Evolutionary conservation across 1,140 invertebrate genomes (phyloP).

Genomic region (Lordiphosa collinella): DNA sequence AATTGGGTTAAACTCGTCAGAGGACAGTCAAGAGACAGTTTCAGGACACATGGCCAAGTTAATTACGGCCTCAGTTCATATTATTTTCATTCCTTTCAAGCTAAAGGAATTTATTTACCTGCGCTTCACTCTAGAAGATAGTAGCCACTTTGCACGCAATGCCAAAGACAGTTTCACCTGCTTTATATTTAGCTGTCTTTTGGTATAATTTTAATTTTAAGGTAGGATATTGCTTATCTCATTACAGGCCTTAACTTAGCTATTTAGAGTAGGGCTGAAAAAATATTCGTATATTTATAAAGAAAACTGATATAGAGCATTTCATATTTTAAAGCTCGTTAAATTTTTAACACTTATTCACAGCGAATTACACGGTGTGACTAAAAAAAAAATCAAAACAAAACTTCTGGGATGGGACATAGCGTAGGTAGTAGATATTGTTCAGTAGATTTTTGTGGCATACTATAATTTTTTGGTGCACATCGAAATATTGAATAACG

Average conservation of each 20-base stretch:
- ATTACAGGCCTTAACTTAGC: conserved; percentile 16
- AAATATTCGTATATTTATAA: too few relatives aligned
- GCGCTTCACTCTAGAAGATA: conserved; percentile 37
- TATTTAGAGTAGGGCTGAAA: conserved; percentile 10
- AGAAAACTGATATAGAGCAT: too few relatives aligned
- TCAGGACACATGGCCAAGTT: conserved; percentile 46
- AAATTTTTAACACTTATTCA: too few relatives aligned
- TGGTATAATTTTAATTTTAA: conserved; percentile 53
- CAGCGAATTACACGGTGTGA: too few relatives aligned
- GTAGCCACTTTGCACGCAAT: conserved; percentile 56
- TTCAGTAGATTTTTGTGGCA: too few relatives aligned
- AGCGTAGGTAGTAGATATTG: too few relatives aligned
- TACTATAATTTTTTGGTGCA: too few relatives aligned
- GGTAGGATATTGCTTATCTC: conserved; percentile 18
- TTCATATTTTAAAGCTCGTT: too few relatives aligned
- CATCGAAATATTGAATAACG: too few relatives aligned
- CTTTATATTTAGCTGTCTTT: conserved; percentile 10
- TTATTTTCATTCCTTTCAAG: conserved; percentile 10
- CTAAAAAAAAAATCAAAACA: too few relatives aligned
- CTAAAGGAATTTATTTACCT: conserved; percentile 34
- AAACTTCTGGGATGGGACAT: too few relatives aligned
- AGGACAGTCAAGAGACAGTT: conserved; percentile 26
- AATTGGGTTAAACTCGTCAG: conserved; percentile 54
- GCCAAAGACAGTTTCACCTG: conserved; percentile 26
- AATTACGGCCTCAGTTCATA: conserved; percentile 52